Conservation (phyloP, 2,113 vertebrate genomes). For the Apaloderma vittatum region DNA sequence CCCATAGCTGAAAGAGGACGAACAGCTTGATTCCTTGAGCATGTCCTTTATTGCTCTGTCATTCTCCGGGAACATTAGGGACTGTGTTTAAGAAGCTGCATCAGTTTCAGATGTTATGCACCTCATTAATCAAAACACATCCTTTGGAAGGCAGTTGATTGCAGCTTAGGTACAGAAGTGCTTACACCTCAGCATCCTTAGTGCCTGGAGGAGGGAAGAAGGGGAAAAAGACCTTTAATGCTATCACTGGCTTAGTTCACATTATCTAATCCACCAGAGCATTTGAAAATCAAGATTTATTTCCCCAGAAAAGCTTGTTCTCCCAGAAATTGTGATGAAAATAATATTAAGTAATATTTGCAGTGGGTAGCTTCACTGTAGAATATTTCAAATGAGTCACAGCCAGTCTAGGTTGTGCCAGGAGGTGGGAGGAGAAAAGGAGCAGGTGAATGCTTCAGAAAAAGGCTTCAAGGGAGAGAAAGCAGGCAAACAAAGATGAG, state of each 20-base stretch:
- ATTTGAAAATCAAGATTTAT: neutral
- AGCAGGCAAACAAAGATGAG: neutral
- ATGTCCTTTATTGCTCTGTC: slow-evolving; percentile 37
- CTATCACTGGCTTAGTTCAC: neutral
- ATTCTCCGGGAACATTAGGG: slow-evolving; percentile 21
- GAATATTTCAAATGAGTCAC: slow-evolving; percentile 36
- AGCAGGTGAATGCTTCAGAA: slow-evolving; percentile 30
- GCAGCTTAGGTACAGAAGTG: slow-evolving; percentile 45
- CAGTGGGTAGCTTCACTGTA: neutral
- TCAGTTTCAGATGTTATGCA: slow-evolving; percentile 43
- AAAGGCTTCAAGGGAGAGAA: neutral
- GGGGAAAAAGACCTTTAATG: slow-evolving; percentile 15
- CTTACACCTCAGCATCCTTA: slow-evolving; percentile 36
- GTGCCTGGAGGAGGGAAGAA: neutral
- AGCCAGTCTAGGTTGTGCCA: neutral
- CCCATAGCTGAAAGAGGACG: neutral
- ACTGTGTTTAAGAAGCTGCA: slow-evolving; percentile 35
- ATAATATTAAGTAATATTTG: slow-evolving; percentile 9
- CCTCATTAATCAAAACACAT: slow-evolving; percentile 62
- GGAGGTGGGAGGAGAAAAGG: neutral
- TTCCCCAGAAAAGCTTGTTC: neutral
- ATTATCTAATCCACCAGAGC: neutral
- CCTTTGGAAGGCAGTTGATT: slow-evolving; percentile 59
- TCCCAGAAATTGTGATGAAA: neutral
- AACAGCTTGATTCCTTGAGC: slow-evolving; percentile 1